Evolutionary conservation across 1,140 invertebrate genomes (phyloP), one percentile per base, ranked within the genome.

Genomic region (Anagrus nilaparvatae): DNA sequence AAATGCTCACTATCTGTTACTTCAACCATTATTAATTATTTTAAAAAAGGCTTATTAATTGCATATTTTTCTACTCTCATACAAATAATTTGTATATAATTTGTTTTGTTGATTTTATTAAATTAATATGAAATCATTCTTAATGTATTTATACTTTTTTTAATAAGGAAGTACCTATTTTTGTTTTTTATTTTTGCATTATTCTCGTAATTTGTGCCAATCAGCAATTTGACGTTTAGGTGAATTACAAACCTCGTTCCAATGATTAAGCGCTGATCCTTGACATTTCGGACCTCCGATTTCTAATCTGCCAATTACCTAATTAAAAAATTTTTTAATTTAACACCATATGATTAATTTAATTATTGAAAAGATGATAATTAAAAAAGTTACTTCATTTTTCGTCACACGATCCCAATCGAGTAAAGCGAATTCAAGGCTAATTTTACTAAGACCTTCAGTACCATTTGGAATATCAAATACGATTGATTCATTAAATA

Each of bases 341-440:
- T 36, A 8, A 10, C 9, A 16, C 13, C 21, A 40, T 17, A 47
- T 35, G 44, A 38, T 38, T 1, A 21, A 14, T 28, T 10, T 17
- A 42, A 24, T n/a, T n/a, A 29, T 4, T 47, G 23, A 35, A 12
- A 36, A 17, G 13, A 20, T 28, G 4, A 39, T 17, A 32, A 17
- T 32, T 23, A 35, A 10, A 36, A 7, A 16, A 19, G 49, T 67
- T 63, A 84, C 88, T 79, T 97, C 94, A 65, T 97, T 97, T 71
- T 96, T 97, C 41, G 93, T 97, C 56, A 97, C 89, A 45, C 93
- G 72, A 70, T 97, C 93, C 89, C 92, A 97, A 65, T 97, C 94
- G 3, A 97, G 75, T 34, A 97, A 77, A 54, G 94, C 76, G 56
- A 98, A 84, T 63, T 97, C 91, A 21, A 97, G 74, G 40, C 86